Percentiles rank a stretch among this genome's conserved stretches.
These are phyloP conservation scores for Chelonus formosanus DNA, from an alignment of 2,888 invertebrate genomes.

Conservation along the genomic window DNA sequence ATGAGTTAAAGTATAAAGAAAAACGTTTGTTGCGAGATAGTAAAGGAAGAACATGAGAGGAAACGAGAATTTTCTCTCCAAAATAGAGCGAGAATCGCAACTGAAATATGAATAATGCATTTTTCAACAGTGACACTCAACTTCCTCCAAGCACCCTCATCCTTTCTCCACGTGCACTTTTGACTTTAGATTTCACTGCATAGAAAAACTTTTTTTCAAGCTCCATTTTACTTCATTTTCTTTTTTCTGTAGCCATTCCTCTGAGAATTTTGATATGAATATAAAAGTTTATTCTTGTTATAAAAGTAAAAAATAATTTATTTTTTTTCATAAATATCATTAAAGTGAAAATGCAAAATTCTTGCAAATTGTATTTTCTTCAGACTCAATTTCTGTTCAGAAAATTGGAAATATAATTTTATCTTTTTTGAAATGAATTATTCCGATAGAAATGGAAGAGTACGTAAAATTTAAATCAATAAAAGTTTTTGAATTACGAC, in stretches of 20 bases:
- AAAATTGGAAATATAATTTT: too few relatives aligned
- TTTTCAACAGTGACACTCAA: constrained; percentile 29
- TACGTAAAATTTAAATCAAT: too few relatives aligned
- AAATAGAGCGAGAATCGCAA: constrained; percentile 33
- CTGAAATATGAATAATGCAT: constrained; percentile 52
- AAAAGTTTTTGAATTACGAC: too few relatives aligned
- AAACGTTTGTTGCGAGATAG: neutral
- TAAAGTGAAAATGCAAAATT: too few relatives aligned
- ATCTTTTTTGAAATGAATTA: too few relatives aligned
- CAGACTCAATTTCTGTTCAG: too few relatives aligned
- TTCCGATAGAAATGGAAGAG: too few relatives aligned
- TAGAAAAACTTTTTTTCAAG: constrained; percentile 1
- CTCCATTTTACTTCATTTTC: constrained; percentile 2
- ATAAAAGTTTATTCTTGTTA: too few relatives aligned
- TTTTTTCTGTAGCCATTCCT: neutral
- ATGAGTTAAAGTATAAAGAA: neutral
- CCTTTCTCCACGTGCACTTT: neutral
- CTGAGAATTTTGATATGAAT: too few relatives aligned
- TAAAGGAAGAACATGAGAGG: neutral
- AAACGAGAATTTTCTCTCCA: neutral
- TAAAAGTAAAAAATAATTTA: too few relatives aligned
- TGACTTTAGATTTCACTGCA: constrained; percentile 1
- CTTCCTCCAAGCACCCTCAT: constrained; percentile 13
- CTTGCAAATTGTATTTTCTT: too few relatives aligned
- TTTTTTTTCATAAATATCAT: too few relatives aligned